Evolutionary conservation across 2,113 vertebrate species (phyloP), one percentile per base, ranked within the genome.

Genomic region (Xenus cinereus): DNA sequence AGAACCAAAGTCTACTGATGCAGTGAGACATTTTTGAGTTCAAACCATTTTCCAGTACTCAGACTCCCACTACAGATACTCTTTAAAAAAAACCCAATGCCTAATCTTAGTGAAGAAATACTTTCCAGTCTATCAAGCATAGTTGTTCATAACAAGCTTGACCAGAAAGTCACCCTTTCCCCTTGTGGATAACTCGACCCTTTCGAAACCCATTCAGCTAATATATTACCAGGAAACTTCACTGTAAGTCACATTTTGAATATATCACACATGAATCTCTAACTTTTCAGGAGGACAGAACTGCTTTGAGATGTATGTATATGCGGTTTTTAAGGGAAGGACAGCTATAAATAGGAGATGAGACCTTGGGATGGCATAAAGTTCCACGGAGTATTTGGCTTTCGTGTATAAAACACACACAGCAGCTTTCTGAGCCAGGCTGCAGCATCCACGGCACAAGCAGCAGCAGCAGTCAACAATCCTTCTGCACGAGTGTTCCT

Each of bases 361-460:
- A 86, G 56, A 84, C 56, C 46, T 41, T 50, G 33, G 28, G 37
- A 86, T 24, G 9, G 27, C 15, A 32, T 46, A 2, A 84, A 74
- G 19, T 30, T 74, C 28, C 72, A 77, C 20, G 10, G 19, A 69
- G 11, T n/a, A 35, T 63, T 51, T 84, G 28, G 21, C 12, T 77
- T 83, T 66, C 0, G 0, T 14, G 9, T 13, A 8, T 35, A 53
- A 56, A 84, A 72, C 11, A 67, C 18, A 59, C 24, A 77, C 1
- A 50, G 30, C 15, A 87, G n/a, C 30, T 71, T 66, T 77, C 74
- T 19, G 50, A 87, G 14, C 26, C n/a, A 50, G 57, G 32, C 41
- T 77, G 50, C 56, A 66, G 67, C 33, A 41, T 1, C 4, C 46
- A 39, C 0, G 0, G 21, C 3, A 12, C 45, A n/a, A 62, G 30